A percentile compares a stretch with the other conserved stretches of the same genome.
These are phyloP conservation scores for Archegozetes longisetosus DNA, from an alignment of 1,140 invertebrate genomes.

Conservation along the genomic window DNA sequence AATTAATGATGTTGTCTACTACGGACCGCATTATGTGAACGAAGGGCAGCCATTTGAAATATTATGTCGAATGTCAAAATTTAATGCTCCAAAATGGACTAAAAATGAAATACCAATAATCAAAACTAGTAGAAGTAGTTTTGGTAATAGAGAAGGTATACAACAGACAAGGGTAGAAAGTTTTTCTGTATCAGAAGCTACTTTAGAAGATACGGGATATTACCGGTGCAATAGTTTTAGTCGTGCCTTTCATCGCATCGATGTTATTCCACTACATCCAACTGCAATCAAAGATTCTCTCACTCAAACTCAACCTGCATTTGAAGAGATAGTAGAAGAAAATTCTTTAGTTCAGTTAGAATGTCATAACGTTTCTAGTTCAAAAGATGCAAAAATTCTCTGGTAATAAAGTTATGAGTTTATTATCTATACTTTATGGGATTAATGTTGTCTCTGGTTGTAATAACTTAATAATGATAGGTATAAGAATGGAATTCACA, in stretches of 20 bases:
- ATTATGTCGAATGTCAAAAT: slow-evolving; percentile 12
- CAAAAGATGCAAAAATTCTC: slow-evolving; percentile 3
- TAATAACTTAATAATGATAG: not conserved
- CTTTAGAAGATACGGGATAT: slow-evolving; percentile 12
- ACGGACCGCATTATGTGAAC: slow-evolving; percentile 14
- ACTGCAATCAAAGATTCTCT: not conserved
- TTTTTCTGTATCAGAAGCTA: slow-evolving; percentile 3
- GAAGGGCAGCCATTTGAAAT: slow-evolving; percentile 16
- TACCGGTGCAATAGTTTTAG: slow-evolving; percentile 18
- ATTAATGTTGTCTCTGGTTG: not conserved
- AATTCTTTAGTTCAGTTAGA: slow-evolving; percentile 9
- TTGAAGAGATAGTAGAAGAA: slow-evolving; percentile 5
- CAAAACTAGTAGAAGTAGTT: not conserved
- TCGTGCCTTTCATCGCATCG: slow-evolving; percentile 10
- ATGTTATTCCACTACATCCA: slow-evolving; percentile 6
- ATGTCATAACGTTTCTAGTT: slow-evolving; percentile 4
- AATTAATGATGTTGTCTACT: slow-evolving; percentile 16
- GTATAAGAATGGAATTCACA: slow-evolving; percentile 15
- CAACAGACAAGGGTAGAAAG: not conserved
- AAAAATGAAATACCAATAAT: slow-evolving; percentile 2
- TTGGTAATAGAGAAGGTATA: not conserved
- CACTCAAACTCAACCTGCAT: not conserved
- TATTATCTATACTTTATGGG: not conserved
- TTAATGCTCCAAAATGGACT: slow-evolving; percentile 17
- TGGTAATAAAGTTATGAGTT: slow-evolving; percentile 12